phyloP scores from a whole-genome alignment of 2,888 invertebrate species.

The Mythimna ferrago region DNA sequence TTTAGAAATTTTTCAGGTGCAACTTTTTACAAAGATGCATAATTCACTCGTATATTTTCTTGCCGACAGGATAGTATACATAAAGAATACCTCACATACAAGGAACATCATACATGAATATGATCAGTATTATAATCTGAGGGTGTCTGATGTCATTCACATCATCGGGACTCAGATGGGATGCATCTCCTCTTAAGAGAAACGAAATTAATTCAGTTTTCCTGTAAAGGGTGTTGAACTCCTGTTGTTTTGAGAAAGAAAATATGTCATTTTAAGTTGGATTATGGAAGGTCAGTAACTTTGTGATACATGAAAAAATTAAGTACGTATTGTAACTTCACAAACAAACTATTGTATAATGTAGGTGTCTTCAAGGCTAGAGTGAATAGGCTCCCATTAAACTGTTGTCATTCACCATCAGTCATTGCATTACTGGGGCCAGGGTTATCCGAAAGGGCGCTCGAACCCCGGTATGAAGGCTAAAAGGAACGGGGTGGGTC shows the following conservation, averaged over 20 bases:
- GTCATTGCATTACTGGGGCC: too few species aligned
- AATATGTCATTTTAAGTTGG: conserved; percentile 8
- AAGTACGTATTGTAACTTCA: not conserved
- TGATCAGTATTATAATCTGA: conserved; percentile 47
- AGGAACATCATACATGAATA: conserved; percentile 45
- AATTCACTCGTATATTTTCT: conserved; percentile 51
- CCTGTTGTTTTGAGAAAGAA: conserved; percentile 32
- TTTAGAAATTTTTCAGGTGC: conserved; percentile 56
- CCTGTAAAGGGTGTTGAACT: conserved; percentile 35
- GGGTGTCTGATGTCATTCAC: conserved; percentile 55
- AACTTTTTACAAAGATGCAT: conserved; percentile 44
- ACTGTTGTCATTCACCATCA: too few species aligned
- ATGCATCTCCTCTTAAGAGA: conserved; percentile 34
- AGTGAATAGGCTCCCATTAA: too few species aligned
- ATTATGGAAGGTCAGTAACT: conserved; percentile 48
- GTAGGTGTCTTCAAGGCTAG: too few species aligned
- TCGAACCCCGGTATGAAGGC: too few species aligned
- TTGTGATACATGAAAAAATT: not conserved
- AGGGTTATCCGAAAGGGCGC: too few species aligned
- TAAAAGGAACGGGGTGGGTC: too few species aligned
- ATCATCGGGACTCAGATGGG: conserved; percentile 22
- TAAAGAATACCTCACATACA: conserved; percentile 49
- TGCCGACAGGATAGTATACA: conserved; percentile 50
- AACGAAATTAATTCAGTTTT: conserved; percentile 30
- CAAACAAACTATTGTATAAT: not conserved